Evolutionary conservation across 2,113 vertebrate species (phyloP), one percentile per base, ranked within the genome.

Genomic region (Corydoras maculifer): DNA sequence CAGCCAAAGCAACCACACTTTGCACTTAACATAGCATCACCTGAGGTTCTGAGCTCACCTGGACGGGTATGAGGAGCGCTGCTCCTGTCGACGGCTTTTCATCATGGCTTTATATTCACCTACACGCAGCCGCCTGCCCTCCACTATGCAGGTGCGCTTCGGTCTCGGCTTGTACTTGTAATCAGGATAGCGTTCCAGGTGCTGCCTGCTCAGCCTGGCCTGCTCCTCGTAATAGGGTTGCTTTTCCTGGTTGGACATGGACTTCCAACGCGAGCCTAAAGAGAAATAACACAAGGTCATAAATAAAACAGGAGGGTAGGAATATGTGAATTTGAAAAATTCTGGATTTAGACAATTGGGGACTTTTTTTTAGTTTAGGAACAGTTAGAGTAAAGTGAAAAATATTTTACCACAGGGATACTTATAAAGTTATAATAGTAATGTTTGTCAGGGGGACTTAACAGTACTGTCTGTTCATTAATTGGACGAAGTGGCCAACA

Each of bases 21-120:
- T 25, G 18, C 18, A 25, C 18, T 25, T 25, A 25, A 25, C 18
- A 25, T 25, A 25, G 18, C 18, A 25, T 25, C 18, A 25, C 18
- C 18, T 50, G 49, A 7, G 49, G 7, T 8, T 11, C 7, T 50
- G 53, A 55, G n/a, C 81, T 86, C 87, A 98, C 95, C 93, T 92
- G 68, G 92, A 86, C 8, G 91, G 35, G 80, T 92, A 98, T 62
- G 91, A 73, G 0, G 89, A 84, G 86, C 94, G 82, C 92, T 91
- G 85, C 87, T 98, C 97, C 90, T 99, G 96, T 30, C 94, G 86
- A 30, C 95, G 87, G 71, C 89, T 98, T 87, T 96, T 91, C 97
- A 99, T 99, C 91, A 99, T 90, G 50, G 96, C 97, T 80, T 99
- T 99, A 91, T 99, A 99, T 84, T 99, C 97, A n/a, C 96, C 97